Base-by-base conservation (phyloP, 23 tunicate genomes). In the Clavelina lepadiformis region DNA sequence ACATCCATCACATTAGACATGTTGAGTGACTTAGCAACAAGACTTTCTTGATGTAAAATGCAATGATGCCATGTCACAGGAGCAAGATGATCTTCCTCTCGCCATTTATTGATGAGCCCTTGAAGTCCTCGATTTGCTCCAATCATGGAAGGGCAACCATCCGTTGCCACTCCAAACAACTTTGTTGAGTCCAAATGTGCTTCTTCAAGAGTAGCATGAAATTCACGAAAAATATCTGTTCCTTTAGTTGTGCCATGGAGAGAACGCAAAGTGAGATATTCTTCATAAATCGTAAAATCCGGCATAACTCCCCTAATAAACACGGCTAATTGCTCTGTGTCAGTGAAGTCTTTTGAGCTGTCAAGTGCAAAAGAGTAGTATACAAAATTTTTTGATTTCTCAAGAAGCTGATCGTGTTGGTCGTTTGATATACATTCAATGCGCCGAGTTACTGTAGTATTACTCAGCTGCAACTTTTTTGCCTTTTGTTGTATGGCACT, bases 51-150 rank as follows among this genome's bases (percentile, higher is more conserved):
- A 27, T 77, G 75, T 35, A 77, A 68, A 77, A 77, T 68, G 37
- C 75, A 68, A 55, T 55, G 83, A 77, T 77, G 83, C 74, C 67
- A 66, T 52, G 57, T 77, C 83, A 68, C 67, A 29, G 67, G 55
- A 77, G 58, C 75, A 68, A 52, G 83, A 54, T 26, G 31, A 68
- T 77, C 34, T 45, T 66, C 72, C 23, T 68, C 75, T 13, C 83
- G 75, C 83, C 83, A 77, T 52, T 77, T 77, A 46, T 77, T 77
- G 35, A 77, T 68, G 66, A 68, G 75, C 20, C 75, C 75, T 67
- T 77, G 83, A 56, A 68, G 69, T 33, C 74, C 74, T 21, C 23
- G 74, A 53, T 67, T 77, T 67, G 66, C 54, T 35, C 75, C 75
- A 53, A 77, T 65, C 75, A 68, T 55, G 75, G 75, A 68, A 55